Base-by-base conservation (phyloP, 2,888 invertebrate species). In the Idaea biselata region DNA sequence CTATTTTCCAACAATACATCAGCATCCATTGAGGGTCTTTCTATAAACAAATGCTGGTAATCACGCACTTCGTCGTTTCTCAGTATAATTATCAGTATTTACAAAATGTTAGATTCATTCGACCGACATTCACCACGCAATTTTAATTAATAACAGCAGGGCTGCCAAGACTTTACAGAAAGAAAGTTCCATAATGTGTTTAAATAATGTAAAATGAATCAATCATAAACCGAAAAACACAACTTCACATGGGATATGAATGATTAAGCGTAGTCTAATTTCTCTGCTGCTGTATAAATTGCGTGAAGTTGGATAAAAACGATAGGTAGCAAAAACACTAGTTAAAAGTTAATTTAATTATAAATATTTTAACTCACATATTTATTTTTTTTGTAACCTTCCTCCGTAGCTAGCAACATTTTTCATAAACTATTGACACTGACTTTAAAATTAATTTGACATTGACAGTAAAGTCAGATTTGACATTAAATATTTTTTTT, bases 21-120 rank as follows among this genome's bases (percentile, higher is more conserved):
- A 64, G 82, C 80, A 80, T 91, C 91, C 91, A 96, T 96, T 71
- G 66, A 44, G 44, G 44, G 11, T 44, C 11, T 44, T 44, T 44
- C 8, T 14, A 14, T 44, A 11, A 14, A 44, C 44, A 44, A 44
- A 44, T 44, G 8, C 11, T 14, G 14, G 7, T 44, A 8, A 11
- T 32, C 14, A 44, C 44, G 11, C 44, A 44, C 14, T 8, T 44
- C 5, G 44, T 14, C 44, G 44, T 11, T 14, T 44, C 44, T 2
- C 14, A 44, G 44, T 14, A 8, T 8, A n/a, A n/a, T 44, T 44
- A 1, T 44, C 44, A 11, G 11, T 32, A 44, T 14, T 14, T 44
- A 14, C 3, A 14, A 44, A 33, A 44, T 14, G 14, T 44, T 25
- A 25, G 11, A 44, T 44, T 4, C 5, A 44, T 44, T 44, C 44